Evolutionary conservation across 2,888 invertebrate species (phyloP), one percentile per base, ranked within the genome.

Genomic region (Spilarctia lutea): DNA sequence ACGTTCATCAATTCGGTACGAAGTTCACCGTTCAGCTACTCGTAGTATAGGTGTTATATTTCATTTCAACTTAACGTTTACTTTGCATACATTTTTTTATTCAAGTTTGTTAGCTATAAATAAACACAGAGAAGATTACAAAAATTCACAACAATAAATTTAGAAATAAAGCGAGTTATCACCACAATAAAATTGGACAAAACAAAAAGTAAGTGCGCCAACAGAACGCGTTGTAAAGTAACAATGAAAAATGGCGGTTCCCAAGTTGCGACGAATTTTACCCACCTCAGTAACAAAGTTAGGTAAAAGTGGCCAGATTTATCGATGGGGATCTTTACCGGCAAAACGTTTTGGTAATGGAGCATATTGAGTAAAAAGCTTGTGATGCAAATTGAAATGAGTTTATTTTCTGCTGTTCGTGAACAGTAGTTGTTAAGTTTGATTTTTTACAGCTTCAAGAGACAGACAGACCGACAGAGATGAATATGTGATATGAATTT

Each of bases 251-350:
- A 88, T 85, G 80, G 79, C 82, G 85, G 85, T 85, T 75, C 77
- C 76, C 77, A 76, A 86, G 81, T 84, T 84, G 80, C 75, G 80
- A 83, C 86, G 83, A 87, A 87, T 85, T 86, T 87, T 83, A 85
- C 84, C 79, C 83, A 83, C 85, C 87, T 86, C 79, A 45, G 83
- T 86, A 81, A 87, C 87, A 84, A 86, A 87, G 87, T 88, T 87
- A 86, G 77, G 81, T 75, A 80, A 83, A 84, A 88, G 86, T 83
- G 80, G 86, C 81, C 78, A 82, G 83, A 88, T 88, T 88, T 88
- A 88, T 87, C 79, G 87, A 83, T 81, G 81, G 87, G 80, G 83
- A 80, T 81, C 80, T 78, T 82, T 75, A 75, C 79, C 80, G 78
- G 79, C 68, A 78, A 79, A 80, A 81, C 77, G 79, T 77, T 75